These are phyloP conservation scores for Colaptes auratus DNA, from an alignment of 2,113 vertebrate species.

Conservation along the genomic window DNA sequence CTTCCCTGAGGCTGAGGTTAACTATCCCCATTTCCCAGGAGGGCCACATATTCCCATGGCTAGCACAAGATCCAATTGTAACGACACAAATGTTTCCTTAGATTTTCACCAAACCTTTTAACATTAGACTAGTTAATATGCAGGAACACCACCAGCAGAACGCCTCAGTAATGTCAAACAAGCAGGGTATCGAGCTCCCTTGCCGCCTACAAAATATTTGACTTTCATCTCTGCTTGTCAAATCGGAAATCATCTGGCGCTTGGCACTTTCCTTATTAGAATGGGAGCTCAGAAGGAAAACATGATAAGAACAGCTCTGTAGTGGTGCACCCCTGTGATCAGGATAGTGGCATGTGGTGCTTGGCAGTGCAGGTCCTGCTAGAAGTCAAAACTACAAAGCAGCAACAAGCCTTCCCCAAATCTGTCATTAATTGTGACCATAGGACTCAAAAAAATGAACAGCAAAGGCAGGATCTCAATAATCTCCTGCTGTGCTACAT, in stretches of 20 bases:
- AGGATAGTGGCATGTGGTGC: neutral
- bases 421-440: neutral
- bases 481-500: neutral
- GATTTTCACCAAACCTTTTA: neutral
- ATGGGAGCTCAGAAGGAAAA: neutral
- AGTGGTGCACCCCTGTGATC: neutral
- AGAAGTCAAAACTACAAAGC: neutral
- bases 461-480: neutral
- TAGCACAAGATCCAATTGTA: neutral
- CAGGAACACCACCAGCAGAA: neutral
- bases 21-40: neutral
- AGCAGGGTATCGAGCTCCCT: neutral
- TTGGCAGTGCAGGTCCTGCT: neutral
- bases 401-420: neutral
- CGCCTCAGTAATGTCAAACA: neutral
- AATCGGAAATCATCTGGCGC: constrained; percentile 4
- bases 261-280: neutral
- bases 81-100: neutral
- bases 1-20: neutral
- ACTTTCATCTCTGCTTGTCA: constrained; percentile 33
- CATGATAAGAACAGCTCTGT: neutral
- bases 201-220: neutral
- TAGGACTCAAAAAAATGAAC: neutral
- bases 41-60: neutral
- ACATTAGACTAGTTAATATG: neutral